Evolutionary conservation across 2,888 invertebrate genomes (phyloP).

Genomic region (Drosophila robusta): DNA sequence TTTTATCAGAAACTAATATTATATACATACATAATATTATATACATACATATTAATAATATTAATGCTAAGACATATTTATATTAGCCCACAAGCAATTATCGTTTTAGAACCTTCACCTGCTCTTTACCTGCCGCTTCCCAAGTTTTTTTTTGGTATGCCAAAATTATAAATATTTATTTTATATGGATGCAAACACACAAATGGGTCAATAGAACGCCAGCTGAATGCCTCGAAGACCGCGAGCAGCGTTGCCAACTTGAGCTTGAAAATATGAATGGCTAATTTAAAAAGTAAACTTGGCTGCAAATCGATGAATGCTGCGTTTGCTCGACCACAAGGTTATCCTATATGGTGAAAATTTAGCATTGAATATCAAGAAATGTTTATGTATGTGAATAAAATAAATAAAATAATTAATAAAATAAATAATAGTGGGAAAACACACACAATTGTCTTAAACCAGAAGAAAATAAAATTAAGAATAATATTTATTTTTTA

Average conservation of each 20-base stretch:
- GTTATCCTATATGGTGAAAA: slow-evolving; percentile 7
- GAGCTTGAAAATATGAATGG: slow-evolving; percentile 56
- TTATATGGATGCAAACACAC: slow-evolving; percentile 43
- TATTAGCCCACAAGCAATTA: neutral
- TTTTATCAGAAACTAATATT: no score
- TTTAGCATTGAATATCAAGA: no score
- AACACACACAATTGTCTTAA: no score
- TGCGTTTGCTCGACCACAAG: neutral
- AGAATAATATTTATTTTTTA: no score
- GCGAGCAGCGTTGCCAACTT: slow-evolving; percentile 27
- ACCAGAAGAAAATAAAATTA: no score
- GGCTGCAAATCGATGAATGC: slow-evolving; percentile 3
- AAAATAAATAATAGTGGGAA: no score
- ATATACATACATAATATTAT: no score
- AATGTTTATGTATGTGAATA: no score
- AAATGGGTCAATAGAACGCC: slow-evolving; percentile 75
- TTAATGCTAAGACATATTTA: neutral
- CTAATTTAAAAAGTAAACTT: slow-evolving; percentile 71
- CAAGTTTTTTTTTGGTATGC: slow-evolving; percentile 22
- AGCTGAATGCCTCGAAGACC: slow-evolving; percentile 27
- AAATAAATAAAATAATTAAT: no score
- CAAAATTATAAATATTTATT: slow-evolving; percentile 35
- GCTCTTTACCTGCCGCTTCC: neutral
- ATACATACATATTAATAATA: no score
- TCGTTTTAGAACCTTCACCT: neutral